Percentiles rank a stretch among this genome's conserved stretches.
Conservation (phyloP, 2,113 vertebrate species). For the Albula goreensis region DNA sequence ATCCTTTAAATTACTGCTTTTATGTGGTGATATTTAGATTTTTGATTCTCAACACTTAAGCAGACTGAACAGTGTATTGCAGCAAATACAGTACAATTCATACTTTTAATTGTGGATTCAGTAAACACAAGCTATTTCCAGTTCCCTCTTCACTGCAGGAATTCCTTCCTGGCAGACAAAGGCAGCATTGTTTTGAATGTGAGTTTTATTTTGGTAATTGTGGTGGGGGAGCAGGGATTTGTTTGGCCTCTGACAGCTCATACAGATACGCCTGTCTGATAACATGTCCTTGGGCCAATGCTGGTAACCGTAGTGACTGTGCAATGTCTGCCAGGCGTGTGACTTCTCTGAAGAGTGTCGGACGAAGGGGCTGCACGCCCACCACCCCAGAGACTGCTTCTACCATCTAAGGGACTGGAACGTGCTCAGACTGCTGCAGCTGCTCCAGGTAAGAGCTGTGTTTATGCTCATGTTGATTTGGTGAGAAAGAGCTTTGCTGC, state of each 20-base stretch:
- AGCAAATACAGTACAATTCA: too few species aligned
- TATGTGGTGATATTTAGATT: too few species aligned
- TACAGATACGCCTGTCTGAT: too few species aligned
- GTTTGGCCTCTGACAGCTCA: not conserved
- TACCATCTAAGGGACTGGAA: slow-evolving; percentile 77
- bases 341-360: slow-evolving; percentile 62
- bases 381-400: slow-evolving; percentile 74
- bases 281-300: not conserved
- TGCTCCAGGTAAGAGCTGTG: slow-evolving; percentile 60
- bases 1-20: too few species aligned
- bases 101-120: too few species aligned
- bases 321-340: slow-evolving; percentile 57
- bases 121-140: too few species aligned
- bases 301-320: not conserved
- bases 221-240: not conserved
- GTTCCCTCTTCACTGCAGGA: too few species aligned
- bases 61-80: too few species aligned
- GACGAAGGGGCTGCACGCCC: slow-evolving; percentile 70
- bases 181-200: not conserved
- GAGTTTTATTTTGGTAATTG: not conserved
- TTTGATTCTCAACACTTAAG: too few species aligned
- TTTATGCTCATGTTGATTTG: too few species aligned
- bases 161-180: too few species aligned
- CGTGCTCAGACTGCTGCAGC: slow-evolving; percentile 55
- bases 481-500: too few species aligned